Conservation (phyloP, 2,113 vertebrate species). For the Channa maculata region DNA sequence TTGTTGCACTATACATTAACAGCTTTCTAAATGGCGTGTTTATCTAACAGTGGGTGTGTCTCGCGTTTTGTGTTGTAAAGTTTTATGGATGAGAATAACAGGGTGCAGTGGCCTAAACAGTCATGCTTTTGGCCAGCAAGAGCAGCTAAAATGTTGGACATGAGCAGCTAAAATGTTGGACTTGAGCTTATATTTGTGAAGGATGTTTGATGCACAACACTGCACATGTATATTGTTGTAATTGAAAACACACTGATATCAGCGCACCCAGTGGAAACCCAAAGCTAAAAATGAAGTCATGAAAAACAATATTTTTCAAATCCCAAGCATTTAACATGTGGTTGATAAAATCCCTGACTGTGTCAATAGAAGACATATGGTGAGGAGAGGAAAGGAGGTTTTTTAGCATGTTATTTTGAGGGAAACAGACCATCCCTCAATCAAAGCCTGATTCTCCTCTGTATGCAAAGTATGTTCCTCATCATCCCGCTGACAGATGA, state of each 20-base stretch:
- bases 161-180: constrained; percentile 10
- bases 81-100: constrained; percentile 51
- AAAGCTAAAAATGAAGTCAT: constrained; percentile 60
- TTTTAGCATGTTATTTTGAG: constrained; percentile 44
- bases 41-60: constrained; percentile 20
- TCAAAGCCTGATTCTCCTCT: constrained; percentile 44
- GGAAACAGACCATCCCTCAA: constrained; percentile 48
- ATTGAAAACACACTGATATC: constrained; percentile 56
- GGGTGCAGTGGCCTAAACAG: background rate
- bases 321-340: constrained; percentile 38
- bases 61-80: constrained; percentile 18
- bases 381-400: constrained; percentile 19
- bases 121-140: constrained; percentile 23
- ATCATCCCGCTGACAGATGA: constrained; percentile 38
- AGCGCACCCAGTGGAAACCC: constrained; percentile 31
- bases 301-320: constrained; percentile 55
- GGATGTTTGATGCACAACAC: constrained; percentile 40
- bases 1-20: constrained; percentile 38
- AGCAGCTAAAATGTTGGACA: constrained; percentile 4
- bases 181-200: constrained; percentile 22
- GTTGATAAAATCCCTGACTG: constrained; percentile 32
- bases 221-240: constrained; percentile 45
- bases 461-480: constrained; percentile 53
- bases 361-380: constrained; percentile 68
- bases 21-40: constrained; percentile 27